Conservation (phyloP, 2,113 vertebrate genomes). For the Solea solea region DNA sequence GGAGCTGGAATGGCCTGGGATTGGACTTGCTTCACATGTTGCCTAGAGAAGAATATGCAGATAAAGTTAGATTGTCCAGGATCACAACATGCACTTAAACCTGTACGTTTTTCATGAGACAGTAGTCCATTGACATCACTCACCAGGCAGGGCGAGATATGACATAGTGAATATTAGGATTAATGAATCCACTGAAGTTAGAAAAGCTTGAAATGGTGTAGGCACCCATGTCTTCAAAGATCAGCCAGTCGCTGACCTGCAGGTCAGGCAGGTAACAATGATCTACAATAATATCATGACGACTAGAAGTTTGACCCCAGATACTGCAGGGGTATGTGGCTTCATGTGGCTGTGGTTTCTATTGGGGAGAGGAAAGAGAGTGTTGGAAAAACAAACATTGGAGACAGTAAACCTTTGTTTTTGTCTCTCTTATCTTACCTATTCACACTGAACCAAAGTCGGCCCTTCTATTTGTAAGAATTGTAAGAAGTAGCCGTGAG, state of each 20-base stretch:
- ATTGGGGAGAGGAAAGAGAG: too few relatives aligned
- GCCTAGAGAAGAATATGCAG: too few relatives aligned
- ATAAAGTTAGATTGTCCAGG: too few relatives aligned
- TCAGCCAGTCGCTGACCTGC: constrained; percentile 94
- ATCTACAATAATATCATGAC: constrained; percentile 88
- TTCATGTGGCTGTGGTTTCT: constrained; percentile 95
- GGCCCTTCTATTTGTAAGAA: too few relatives aligned
- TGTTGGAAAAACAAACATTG: too few relatives aligned
- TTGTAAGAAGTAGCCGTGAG: too few relatives aligned
- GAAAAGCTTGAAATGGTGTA: constrained; percentile 95
- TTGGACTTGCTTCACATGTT: background rate
- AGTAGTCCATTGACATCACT: constrained; percentile 59
- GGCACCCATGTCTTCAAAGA: constrained; percentile 98
- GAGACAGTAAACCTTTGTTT: too few relatives aligned
- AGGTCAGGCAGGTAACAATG: constrained; percentile 89
- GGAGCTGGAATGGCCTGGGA: too few relatives aligned
- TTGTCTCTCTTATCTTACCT: too few relatives aligned
- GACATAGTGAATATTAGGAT: constrained; percentile 90
- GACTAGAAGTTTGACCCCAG: constrained; percentile 83
- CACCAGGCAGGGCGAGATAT: constrained; percentile 91
- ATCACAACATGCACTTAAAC: background rate
- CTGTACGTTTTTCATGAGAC: background rate
- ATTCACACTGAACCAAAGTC: too few relatives aligned
- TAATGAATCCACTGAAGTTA: constrained; percentile 98
- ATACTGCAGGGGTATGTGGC: constrained; percentile 90